Conservation (phyloP, 2,888 invertebrate genomes). For the Noctua janthe region DNA sequence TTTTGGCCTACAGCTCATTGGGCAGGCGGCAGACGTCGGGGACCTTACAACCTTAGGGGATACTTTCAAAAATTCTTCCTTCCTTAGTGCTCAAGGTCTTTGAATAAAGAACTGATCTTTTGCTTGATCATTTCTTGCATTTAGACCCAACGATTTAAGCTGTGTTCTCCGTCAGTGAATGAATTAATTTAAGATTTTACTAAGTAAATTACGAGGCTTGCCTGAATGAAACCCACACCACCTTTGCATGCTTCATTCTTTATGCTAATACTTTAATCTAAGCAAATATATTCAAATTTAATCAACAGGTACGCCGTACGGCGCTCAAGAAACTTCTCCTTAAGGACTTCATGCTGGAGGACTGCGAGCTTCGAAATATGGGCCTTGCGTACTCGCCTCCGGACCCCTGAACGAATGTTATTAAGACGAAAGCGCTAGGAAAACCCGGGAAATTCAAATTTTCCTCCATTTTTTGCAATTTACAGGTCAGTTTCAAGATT, state of each 20-base stretch:
- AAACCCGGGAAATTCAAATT: not conserved
- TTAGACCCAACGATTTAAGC: not conserved
- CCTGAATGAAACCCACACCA: not conserved
- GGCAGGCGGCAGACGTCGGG: not conserved
- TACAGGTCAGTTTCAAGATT: not conserved
- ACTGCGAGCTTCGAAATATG: slow-evolving; percentile 83
- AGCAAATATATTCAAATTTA: slow-evolving; percentile 8
- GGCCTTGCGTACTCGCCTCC: slow-evolving; percentile 83
- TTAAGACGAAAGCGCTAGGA: not conserved
- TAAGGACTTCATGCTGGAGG: slow-evolving; percentile 82
- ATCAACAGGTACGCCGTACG: slow-evolving; percentile 81
- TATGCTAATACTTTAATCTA: not conserved
- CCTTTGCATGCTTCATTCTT: too few species aligned
- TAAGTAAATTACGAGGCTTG: not conserved
- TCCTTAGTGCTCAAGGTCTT: not conserved
- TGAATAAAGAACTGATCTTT: not conserved
- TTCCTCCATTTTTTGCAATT: not conserved
- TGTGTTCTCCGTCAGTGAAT: not conserved
- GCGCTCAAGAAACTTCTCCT: slow-evolving; percentile 83
- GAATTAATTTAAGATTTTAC: not conserved
- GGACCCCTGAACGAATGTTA: slow-evolving; percentile 72
- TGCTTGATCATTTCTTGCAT: not conserved
- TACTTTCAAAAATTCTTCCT: too few species aligned
- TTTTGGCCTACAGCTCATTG: not conserved
- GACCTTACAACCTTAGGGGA: too few species aligned